Percentiles rank a stretch among this genome's conserved stretches.
These are phyloP conservation scores for Drosophila mojavensis DNA, from an alignment of 1,140 invertebrate species.

Conservation along the genomic window DNA sequence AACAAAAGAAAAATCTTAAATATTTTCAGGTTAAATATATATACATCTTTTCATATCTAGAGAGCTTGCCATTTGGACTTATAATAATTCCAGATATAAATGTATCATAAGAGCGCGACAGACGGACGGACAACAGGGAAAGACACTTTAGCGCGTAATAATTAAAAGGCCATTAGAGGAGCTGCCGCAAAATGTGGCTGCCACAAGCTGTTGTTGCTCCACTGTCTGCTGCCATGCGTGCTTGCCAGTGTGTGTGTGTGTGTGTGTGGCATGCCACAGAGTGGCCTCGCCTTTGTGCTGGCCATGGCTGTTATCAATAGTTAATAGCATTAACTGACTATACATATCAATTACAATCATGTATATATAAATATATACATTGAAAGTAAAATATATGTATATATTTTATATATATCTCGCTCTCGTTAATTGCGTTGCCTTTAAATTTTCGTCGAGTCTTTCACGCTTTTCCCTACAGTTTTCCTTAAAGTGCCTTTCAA, in stretches of 20 bases:
- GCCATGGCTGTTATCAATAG: constrained; percentile 31
- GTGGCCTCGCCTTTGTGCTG: constrained; percentile 7
- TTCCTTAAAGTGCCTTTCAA: constrained; percentile 27
- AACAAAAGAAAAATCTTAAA: too few relatives aligned
- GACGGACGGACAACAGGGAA: not conserved
- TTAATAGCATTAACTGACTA: constrained; percentile 54
- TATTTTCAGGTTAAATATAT: too few relatives aligned
- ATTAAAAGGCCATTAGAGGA: constrained; percentile 78
- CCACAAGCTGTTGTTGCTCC: not conserved
- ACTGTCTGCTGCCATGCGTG: too few relatives aligned
- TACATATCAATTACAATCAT: constrained; percentile 53
- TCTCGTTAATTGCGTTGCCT: not conserved
- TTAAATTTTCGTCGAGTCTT: constrained; percentile 1
- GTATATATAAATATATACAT: too few relatives aligned
- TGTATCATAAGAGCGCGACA: not conserved
- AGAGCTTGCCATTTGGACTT: not conserved
- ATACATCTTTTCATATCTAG: too few relatives aligned
- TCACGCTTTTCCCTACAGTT: constrained; percentile 12
- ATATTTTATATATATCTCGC: not conserved
- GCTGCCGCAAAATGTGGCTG: too few relatives aligned
- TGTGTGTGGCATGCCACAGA: too few relatives aligned
- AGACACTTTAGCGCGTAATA: constrained; percentile 38
- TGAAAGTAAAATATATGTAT: too few relatives aligned
- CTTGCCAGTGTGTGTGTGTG: too few relatives aligned
- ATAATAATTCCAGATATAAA: not conserved